phyloP scores from a whole-genome alignment of 2,113 vertebrate genomes.

The Aix galericulata region DNA sequence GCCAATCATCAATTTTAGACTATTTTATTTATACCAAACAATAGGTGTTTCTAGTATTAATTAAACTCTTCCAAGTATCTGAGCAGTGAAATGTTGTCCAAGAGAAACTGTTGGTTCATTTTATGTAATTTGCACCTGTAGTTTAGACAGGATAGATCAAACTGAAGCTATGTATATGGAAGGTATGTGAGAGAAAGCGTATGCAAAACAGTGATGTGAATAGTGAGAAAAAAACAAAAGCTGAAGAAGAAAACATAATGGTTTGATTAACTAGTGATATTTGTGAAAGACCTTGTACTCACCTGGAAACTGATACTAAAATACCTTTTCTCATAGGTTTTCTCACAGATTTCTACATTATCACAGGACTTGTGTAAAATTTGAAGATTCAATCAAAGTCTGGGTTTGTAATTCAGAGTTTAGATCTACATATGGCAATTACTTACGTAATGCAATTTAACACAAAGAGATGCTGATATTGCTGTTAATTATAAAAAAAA shows the following conservation, averaged over 20 bases:
- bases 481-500: background rate
- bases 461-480: background rate
- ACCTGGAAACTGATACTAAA: background rate
- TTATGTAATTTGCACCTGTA: background rate
- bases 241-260: background rate
- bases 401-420: background rate
- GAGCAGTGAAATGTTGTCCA: background rate
- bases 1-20: background rate
- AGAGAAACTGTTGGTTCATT: background rate
- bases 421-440: background rate
- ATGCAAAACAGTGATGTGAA: background rate
- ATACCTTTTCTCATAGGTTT: background rate
- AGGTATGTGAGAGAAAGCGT: background rate
- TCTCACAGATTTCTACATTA: background rate
- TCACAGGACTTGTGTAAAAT: background rate
- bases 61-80: background rate
- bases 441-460: background rate
- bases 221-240: background rate
- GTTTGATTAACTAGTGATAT: background rate
- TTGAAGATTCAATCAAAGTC: background rate
- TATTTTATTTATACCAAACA: conserved; percentile 15
- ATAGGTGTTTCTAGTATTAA: background rate
- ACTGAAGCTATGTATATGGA: background rate
- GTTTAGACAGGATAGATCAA: background rate
- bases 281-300: background rate